These are phyloP conservation scores for Tachypleus tridentatus DNA, from an alignment of 1,140 invertebrate species.

Conservation along the genomic window DNA sequence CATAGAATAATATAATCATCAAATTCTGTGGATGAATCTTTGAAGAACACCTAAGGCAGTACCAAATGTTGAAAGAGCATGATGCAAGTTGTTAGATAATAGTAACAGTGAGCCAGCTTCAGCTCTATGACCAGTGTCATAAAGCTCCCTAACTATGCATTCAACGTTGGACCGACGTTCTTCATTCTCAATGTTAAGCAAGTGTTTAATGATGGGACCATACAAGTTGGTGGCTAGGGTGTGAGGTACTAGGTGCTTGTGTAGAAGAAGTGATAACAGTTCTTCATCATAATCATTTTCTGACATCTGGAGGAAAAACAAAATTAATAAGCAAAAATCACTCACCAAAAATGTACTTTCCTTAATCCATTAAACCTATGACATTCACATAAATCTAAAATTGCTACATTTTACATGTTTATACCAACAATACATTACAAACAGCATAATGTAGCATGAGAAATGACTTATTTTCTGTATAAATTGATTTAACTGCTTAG, in stretches of 20 bases:
- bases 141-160: constrained; percentile 8
- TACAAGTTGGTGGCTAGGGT: constrained; percentile 11
- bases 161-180: constrained; percentile 11
- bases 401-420: constrained; percentile 10
- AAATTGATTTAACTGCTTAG: background rate
- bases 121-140: constrained; percentile 10
- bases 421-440: constrained; percentile 7
- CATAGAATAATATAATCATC: too few species aligned
- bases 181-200: constrained; percentile 7
- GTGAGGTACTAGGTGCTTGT: constrained; percentile 2
- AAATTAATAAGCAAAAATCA: background rate
- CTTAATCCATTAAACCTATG: background rate
- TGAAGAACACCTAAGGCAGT: constrained; percentile 11
- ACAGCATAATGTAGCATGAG: constrained; percentile 11
- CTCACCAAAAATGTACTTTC: background rate
- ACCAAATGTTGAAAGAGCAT: constrained; percentile 12
- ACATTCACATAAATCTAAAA: constrained; percentile 5
- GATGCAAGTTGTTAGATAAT: constrained; percentile 7
- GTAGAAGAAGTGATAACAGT: constrained; percentile 11
- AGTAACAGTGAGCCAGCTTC: constrained; percentile 14
- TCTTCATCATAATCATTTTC: constrained; percentile 14
- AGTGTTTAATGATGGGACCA: constrained; percentile 13
- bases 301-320: constrained; percentile 9
- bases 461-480: constrained; percentile 3
- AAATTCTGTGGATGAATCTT: background rate